Conservation (phyloP, 2,888 invertebrate genomes). For the Pachycephus smyrnensis region DNA sequence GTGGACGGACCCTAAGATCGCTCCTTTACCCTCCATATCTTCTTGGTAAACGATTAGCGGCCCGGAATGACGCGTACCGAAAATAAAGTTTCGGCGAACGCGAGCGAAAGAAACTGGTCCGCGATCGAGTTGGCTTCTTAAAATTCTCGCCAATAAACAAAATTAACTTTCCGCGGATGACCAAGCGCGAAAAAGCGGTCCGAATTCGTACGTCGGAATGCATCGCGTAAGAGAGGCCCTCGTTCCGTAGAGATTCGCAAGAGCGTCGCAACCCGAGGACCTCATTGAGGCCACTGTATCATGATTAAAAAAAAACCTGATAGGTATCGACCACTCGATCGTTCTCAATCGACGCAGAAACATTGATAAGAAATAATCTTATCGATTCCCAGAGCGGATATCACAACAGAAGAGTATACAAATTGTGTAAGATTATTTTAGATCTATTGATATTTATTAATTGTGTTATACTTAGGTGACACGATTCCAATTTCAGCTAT, state of each 20-base stretch:
- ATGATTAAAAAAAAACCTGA: neutral
- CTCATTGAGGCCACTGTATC: neutral
- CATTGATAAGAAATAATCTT: neutral
- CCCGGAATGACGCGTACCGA: constrained; percentile 39
- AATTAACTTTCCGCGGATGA: constrained; percentile 47
- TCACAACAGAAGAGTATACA: neutral
- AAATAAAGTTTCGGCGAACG: constrained; percentile 48
- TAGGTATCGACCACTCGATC: neutral
- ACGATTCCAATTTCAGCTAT: neutral
- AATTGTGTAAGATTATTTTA: neutral
- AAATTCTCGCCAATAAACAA: constrained; percentile 41
- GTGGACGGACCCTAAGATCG: neutral
- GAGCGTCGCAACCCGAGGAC: neutral
- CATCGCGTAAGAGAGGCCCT: neutral
- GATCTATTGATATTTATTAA: neutral
- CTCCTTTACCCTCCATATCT: constrained; percentile 33
- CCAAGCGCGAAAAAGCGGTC: constrained; percentile 42
- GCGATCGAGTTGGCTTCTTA: neutral
- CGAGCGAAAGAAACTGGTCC: constrained; percentile 38
- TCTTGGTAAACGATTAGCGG: constrained; percentile 44
- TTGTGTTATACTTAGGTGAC: no score
- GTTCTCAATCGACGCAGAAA: neutral
- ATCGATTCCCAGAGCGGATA: neutral
- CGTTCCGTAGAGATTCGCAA: neutral
- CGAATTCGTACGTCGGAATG: constrained; percentile 23